Conservation (phyloP, 2,888 invertebrate genomes). For the Salpingus planirostris region DNA sequence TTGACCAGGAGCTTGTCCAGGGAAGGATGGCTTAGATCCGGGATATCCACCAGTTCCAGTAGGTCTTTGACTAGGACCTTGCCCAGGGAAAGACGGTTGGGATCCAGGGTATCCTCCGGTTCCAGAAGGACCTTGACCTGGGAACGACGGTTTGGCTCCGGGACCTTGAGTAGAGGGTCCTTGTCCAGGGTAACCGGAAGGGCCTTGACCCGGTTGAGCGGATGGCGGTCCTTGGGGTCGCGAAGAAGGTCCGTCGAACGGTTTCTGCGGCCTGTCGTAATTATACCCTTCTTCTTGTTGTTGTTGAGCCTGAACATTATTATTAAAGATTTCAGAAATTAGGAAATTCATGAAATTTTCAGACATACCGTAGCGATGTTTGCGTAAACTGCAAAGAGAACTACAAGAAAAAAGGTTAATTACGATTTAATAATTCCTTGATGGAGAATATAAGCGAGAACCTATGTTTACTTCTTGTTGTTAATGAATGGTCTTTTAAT, state of each 20-base stretch:
- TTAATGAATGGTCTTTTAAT: too few species aligned
- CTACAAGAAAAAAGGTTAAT: too few species aligned
- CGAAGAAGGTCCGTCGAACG: constrained; percentile 41
- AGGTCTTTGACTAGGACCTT: not conserved
- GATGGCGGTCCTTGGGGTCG: not conserved
- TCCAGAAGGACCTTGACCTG: not conserved
- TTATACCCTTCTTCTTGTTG: constrained; percentile 70
- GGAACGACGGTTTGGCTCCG: not conserved
- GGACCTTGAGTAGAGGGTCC: too few species aligned
- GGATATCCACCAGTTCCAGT: constrained; percentile 1
- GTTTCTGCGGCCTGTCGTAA: constrained; percentile 61
- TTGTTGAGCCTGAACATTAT: constrained; percentile 39
- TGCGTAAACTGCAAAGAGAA: too few species aligned
- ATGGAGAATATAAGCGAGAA: too few species aligned
- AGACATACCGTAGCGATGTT: too few species aligned
- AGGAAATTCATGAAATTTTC: too few species aligned
- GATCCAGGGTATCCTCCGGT: constrained; percentile 7
- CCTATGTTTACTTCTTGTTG: too few species aligned
- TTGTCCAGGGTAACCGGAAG: not conserved
- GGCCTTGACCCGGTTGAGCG: not conserved
- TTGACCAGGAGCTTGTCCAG: not conserved
- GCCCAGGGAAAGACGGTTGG: not conserved
- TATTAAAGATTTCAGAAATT: too few species aligned
- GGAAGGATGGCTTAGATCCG: constrained; percentile 1
- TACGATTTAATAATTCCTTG: too few species aligned